Evolutionary conservation across 2,888 invertebrate genomes (phyloP).

Genomic region (Galeruca laticollis): DNA sequence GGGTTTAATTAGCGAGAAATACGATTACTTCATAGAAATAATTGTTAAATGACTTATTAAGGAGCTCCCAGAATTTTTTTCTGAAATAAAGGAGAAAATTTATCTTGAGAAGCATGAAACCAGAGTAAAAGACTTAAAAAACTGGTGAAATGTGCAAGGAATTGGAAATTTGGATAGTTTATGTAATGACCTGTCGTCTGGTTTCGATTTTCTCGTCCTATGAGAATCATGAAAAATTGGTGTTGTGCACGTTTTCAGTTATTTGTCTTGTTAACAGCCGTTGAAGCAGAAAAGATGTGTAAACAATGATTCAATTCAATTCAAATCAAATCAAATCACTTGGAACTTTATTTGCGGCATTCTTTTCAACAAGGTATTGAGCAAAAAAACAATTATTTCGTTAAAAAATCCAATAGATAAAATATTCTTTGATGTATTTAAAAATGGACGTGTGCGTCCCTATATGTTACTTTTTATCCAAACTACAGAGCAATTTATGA

Average conservation of each 20-base stretch:
- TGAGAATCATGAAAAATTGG: slow-evolving; percentile 14
- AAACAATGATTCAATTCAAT: background rate
- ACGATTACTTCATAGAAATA: background rate
- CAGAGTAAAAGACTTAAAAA: slow-evolving; percentile 15
- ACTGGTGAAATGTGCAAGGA: slow-evolving; percentile 22
- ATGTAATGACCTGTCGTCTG: slow-evolving; percentile 24
- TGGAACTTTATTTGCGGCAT: too few relatives aligned
- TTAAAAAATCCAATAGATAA: too few relatives aligned
- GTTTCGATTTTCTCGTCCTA: slow-evolving; percentile 15
- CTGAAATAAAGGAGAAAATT: background rate
- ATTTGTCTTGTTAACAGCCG: slow-evolving; percentile 6
- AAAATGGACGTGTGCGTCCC: too few relatives aligned
- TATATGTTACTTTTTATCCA: too few relatives aligned
- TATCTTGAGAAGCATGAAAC: slow-evolving; percentile 8
- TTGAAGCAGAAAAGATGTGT: background rate
- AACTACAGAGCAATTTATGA: too few relatives aligned
- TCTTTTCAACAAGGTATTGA: too few relatives aligned
- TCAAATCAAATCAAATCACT: too few relatives aligned
- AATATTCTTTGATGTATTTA: too few relatives aligned
- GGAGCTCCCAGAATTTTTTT: background rate
- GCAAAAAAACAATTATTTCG: too few relatives aligned
- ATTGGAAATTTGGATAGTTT: slow-evolving; percentile 24
- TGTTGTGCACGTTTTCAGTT: slow-evolving; percentile 1
- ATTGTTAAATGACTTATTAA: background rate
- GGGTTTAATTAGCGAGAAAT: background rate